These are phyloP conservation scores for Chrosomus eos DNA, from an alignment of 2,797 vertebrate genomes.

Conservation along the genomic window DNA sequence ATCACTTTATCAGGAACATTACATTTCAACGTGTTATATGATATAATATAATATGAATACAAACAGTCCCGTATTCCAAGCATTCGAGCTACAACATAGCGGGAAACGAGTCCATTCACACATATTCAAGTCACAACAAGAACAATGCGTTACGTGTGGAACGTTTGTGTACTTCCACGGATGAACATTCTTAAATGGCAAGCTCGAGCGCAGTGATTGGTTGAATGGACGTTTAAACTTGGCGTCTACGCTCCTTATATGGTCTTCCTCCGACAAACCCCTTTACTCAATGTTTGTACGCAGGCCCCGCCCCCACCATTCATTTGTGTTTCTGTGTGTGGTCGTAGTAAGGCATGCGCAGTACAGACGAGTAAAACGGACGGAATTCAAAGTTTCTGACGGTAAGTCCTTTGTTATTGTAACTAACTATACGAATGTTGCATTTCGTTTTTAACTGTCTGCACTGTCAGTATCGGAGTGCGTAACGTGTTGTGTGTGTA, in stretches of 20 bases:
- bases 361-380: constrained; percentile 67
- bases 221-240: constrained; percentile 71
- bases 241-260: constrained; percentile 75
- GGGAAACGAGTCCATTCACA: background rate
- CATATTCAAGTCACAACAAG: background rate
- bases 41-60: too few species aligned
- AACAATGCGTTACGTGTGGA: constrained; percentile 14
- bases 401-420: constrained; percentile 72
- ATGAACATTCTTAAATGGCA: constrained; percentile 58
- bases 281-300: constrained; percentile 77
- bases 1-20: background rate
- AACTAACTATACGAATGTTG: background rate
- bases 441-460: background rate
- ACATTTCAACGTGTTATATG: background rate
- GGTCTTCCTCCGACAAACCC: constrained; percentile 60
- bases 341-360: constrained; percentile 82
- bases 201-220: constrained; percentile 67
- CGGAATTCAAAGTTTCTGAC: constrained; percentile 82
- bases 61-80: background rate
- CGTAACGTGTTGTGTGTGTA: background rate
- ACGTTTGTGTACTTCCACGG: constrained; percentile 68
- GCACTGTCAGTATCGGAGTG: background rate
- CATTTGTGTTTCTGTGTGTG: constrained; percentile 73
- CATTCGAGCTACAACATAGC: background rate
- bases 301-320: constrained; percentile 73